Evolutionary conservation across 2,797 vertebrate species (phyloP).

Genomic region (Anguilla megastoma): DNA sequence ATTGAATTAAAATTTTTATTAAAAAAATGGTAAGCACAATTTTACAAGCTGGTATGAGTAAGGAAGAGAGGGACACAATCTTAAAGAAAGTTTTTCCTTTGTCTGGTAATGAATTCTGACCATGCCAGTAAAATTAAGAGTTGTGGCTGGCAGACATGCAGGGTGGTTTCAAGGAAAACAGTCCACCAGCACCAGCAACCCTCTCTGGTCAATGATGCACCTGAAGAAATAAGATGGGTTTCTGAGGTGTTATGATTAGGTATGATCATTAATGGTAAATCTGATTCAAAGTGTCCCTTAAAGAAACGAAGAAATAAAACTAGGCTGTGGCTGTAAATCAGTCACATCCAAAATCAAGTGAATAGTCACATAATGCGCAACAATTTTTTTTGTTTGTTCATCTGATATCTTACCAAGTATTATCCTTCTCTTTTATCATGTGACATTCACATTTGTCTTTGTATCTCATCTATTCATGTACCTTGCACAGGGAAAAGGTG

Average conservation of each 20-base stretch:
- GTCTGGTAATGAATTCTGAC: too few species aligned
- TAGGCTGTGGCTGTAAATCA: neutral
- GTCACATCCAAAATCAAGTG: neutral
- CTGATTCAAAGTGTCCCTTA: neutral
- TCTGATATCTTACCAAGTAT: neutral
- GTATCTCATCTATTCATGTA: neutral
- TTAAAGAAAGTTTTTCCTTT: neutral
- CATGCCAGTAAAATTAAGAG: too few species aligned
- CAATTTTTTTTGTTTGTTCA: neutral
- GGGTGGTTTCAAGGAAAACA: too few species aligned
- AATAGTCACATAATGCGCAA: neutral
- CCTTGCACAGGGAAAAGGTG: neutral
- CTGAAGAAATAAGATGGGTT: too few species aligned
- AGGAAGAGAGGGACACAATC: neutral
- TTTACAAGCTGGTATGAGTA: neutral
- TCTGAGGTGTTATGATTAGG: constrained; percentile 7
- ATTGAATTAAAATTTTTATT: too few species aligned
- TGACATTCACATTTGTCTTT: constrained; percentile 11
- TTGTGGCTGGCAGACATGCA: too few species aligned
- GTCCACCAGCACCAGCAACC: too few species aligned
- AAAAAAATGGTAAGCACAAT: neutral
- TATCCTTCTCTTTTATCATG: neutral
- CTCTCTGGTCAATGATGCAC: too few species aligned
- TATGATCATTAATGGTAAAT: neutral
- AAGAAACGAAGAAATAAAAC: neutral